A percentile compares a stretch with the other conserved stretches of the same genome.
These are phyloP conservation scores for Austrolebias charrua DNA, from an alignment of 2,797 vertebrate genomes.

Conservation along the genomic window DNA sequence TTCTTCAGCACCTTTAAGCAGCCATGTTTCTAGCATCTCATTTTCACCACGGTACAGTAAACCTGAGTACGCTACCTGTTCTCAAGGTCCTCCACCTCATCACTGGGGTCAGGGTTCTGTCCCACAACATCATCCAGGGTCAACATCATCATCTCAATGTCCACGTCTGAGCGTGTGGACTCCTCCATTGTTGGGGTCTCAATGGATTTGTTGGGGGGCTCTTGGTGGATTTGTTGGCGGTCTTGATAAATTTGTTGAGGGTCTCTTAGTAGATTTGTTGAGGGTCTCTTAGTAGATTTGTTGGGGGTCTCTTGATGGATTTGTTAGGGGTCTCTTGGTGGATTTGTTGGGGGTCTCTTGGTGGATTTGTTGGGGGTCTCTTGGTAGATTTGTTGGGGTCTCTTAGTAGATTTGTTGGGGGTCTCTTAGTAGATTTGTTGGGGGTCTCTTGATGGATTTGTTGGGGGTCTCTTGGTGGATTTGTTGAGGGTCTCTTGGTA, in stretches of 20 bases:
- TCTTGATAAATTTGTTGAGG: conserved; percentile 31
- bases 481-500: conserved; percentile 22
- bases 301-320: conserved; percentile 13
- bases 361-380: conserved; percentile 25
- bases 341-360: conserved; percentile 17
- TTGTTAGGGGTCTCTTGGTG: no score
- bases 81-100: conserved; percentile 72
- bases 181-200: conserved; percentile 30
- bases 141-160: conserved; percentile 66
- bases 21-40: no score
- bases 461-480: conserved; percentile 12
- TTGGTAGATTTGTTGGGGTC: conserved; percentile 6
- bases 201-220: conserved; percentile 48
- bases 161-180: conserved; percentile 41
- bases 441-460: conserved; percentile 39
- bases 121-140: conserved; percentile 40
- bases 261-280: conserved; percentile 1
- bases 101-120: conserved; percentile 25
- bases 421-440: conserved; percentile 22
- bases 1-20: no score
- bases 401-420: conserved; percentile 4
- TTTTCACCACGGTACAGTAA: background rate
- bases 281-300: conserved; percentile 16
- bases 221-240: conserved; percentile 9
- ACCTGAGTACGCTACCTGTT: conserved; percentile 68